Evolutionary conservation across 1,140 invertebrate species (phyloP), one percentile per base, ranked within the genome.

Genomic region (Tachypleus tridentatus): DNA sequence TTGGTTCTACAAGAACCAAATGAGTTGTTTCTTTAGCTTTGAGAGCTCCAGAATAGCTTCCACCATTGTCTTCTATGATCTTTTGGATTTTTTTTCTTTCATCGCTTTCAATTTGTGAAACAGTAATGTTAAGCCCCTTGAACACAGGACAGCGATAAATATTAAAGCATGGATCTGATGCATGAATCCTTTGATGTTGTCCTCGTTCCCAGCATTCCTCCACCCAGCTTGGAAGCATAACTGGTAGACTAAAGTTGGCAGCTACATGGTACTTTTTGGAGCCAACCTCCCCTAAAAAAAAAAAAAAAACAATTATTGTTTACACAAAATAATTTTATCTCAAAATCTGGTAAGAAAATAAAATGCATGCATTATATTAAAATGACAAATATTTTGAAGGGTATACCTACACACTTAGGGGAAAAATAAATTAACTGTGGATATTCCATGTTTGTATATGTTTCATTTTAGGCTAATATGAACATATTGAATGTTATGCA

Each of bases 221-320:
- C 3, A 95, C 80, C 91, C 92, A 96, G 9, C 83, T 79, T 8
- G 82, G 78, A n/a, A 81, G 80, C 83, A 93, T 88, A 5, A 94
- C 80, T 51, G 86, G 83, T 69, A 89, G 83, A 3, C 82, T 82
- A 64, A 80, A 80, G 70, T 84, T 82, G 9, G 82, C 81, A 56
- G 91, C 90, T 76, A 86, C 76, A 61, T 71, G 64, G 66, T 79
- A 79, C 65, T 79, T 79, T 56, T 76, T 75, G 49, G 77, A 79
- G n/a, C 77, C 77, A n/a, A 79, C 77, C 70, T 76, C 74, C 5
- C 76, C 67, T 66, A 47, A 5, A 62, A 58, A 58, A 54, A 47
- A 54, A 47, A 59, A 62, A 0, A 62, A 49, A 60, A 8, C 8
- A 11, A 58, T 5, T 47, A 11, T 7, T 56, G 53, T 10, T 29